Evolutionary conservation across 2,113 vertebrate species (phyloP), one percentile per base, ranked within the genome.

Genomic region (Triplophysa rosa): DNA sequence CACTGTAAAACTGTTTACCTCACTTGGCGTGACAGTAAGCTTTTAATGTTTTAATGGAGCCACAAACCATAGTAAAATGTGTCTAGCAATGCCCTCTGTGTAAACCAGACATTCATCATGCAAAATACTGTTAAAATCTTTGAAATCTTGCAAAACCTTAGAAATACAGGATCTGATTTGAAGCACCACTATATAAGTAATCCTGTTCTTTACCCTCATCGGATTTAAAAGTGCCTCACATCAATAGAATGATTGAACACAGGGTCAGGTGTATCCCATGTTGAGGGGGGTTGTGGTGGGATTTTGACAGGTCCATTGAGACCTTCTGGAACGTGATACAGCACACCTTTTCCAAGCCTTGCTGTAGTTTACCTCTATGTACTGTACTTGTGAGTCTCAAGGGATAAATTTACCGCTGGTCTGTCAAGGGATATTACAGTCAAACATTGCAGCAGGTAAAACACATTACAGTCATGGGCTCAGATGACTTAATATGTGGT

Each of bases 361-460:
- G 69, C 75, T 61, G 2, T 21, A 63, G 73, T 64, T 69, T 70
- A 78, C 78, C 69, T 73, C 78, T 78, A 40, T 52, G 64, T 75
- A 21, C 65, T 79, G 65, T 70, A 75, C 70, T 76, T 83, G 52
- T 49, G 61, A 47, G 70, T 71, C 81, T 71, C 56, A 3, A 16
- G 62, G 62, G 79, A 42, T 72, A 78, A 45, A 67, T 86, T 77
- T 83, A 79, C 47, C 62, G 37, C 13, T 45, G 73, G 64, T 79
- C 47, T 81, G 82, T 83, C 81, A 79, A 67, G 67, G 19, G 47
- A 40, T 59, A 78, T 83, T 77, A 83, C 76, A 9, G 56, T 75
- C 65, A 83, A 71, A 71, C 59, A 37, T 52, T 49, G 52, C 79
- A 75, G 76, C 70, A 81, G 84, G 76, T 81, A 81, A 83, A 85